Evolutionary conservation across 2,113 vertebrate species (phyloP), one percentile per base, ranked within the genome.

Genomic region (Pelmatolapia mariae): DNA sequence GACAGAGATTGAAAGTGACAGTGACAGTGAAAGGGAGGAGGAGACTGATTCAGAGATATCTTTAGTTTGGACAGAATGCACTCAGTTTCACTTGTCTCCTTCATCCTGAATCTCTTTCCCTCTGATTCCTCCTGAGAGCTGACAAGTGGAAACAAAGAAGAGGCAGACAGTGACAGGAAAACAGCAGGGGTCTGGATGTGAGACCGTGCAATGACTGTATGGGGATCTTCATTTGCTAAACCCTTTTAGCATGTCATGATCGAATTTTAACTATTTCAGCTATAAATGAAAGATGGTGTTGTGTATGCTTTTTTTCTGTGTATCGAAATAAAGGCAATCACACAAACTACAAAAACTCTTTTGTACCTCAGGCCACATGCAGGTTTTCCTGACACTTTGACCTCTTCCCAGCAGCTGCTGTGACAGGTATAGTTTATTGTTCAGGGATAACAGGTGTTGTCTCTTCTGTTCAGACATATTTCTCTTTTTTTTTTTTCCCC

Each of bases 81-180:
- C 88, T 89, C 89, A 47, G 22, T 92, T 93, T 89, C 76, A 56
- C 84, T 92, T 85, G 90, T 89, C 92, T 92, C 45, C 61, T 90
- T 76, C 87, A 89, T 90, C 81, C 83, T 71, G 63, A 86, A 84
- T 89, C 57, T 71, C 82, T 86, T 89, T 90, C 80, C 87, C 80
- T 90, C 66, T 88, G 79, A 85, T 92, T 90, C 90, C 85, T 85
- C 81, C 47, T 3, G 22, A 88, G 86, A 89, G 80, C 87, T 92
- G 91, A 92, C 90, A 87, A 89, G 86, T 91, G 84, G 82, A 91
- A 91, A 91, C 92, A 91, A 92, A 93, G 73, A 71, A 89, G 61
- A 90, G 87, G 81, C 86, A 86, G 86, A 63, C 61, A 8, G 19
- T 89, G 92, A 91, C 91, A 89, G 89, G 31, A 52, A 11, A 61